Conservation (phyloP, 2,797 vertebrate species). For the Forpus xanthops region DNA sequence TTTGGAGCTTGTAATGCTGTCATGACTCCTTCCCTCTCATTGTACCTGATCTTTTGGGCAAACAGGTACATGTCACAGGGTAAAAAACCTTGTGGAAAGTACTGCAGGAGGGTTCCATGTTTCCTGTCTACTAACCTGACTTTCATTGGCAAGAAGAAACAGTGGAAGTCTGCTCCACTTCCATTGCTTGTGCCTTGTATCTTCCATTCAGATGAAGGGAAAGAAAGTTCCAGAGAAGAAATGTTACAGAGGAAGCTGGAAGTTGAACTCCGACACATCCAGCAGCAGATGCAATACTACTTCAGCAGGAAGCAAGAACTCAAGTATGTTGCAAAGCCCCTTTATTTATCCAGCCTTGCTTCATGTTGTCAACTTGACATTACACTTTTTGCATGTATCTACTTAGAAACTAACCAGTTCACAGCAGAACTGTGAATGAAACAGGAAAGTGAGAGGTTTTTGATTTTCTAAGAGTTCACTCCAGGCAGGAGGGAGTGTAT, state of each 20-base stretch:
- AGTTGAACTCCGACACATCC: constrained; percentile 82
- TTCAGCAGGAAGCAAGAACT: constrained; percentile 85
- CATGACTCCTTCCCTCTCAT: background rate
- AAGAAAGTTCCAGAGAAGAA: background rate
- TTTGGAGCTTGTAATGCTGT: background rate
- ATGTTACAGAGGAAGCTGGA: constrained; percentile 63
- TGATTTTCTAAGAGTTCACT: background rate
- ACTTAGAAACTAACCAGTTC: background rate
- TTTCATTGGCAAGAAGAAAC: background rate
- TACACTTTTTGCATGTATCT: background rate
- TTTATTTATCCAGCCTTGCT: background rate
- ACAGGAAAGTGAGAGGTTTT: background rate
- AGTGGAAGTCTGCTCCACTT: background rate
- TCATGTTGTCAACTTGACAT: background rate
- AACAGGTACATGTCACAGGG: background rate
- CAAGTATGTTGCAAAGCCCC: constrained; percentile 65
- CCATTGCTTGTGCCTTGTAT: background rate
- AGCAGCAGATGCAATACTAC: constrained; percentile 83
- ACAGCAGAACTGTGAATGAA: background rate
- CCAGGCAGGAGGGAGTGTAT: background rate
- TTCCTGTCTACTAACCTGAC: background rate
- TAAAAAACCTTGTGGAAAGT: background rate
- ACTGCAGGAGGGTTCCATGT: rapidly evolving
- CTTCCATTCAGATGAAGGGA: background rate
- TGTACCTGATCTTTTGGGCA: background rate